Conservation (phyloP, 2,113 vertebrate species). For the Brachypodius melanocephalos region DNA sequence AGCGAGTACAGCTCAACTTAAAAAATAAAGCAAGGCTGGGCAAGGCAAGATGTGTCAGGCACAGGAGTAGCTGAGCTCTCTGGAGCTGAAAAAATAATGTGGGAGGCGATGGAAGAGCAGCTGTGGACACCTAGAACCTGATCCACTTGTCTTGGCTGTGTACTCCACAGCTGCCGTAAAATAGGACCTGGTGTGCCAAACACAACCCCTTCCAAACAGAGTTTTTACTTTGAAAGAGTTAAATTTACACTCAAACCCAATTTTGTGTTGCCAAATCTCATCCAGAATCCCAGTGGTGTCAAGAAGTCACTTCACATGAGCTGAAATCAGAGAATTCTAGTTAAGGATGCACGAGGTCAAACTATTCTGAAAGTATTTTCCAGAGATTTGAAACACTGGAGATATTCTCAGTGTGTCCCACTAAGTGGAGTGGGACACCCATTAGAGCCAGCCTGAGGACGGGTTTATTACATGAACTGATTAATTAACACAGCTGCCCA, state of each 20-base stretch:
- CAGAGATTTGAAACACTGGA: not conserved
- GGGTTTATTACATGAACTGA: not conserved
- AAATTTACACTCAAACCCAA: not conserved
- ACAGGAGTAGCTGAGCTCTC: not conserved
- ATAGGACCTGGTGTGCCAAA: not conserved
- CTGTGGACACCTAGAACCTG: not conserved
- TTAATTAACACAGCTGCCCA: not conserved
- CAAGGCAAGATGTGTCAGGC: not conserved
- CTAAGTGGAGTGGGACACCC: rapidly evolving
- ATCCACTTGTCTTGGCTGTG: not conserved
- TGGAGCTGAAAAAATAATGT: not conserved
- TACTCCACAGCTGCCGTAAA: not conserved
- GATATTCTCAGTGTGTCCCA: not conserved
- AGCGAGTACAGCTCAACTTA: not conserved
- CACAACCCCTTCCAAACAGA: not conserved
- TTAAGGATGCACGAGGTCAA: not conserved
- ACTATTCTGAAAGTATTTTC: not conserved
- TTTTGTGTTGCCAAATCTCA: not conserved
- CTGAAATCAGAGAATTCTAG: not conserved
- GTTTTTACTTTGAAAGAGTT: not conserved
- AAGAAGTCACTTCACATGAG: not conserved
- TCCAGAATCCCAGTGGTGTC: not conserved
- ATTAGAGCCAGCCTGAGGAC: not conserved
- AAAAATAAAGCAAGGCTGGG: not conserved
- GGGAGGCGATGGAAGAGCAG: not conserved